These are phyloP conservation scores for Apocheima hispidaria DNA, from an alignment of 2,888 invertebrate genomes.

Conservation along the genomic window DNA sequence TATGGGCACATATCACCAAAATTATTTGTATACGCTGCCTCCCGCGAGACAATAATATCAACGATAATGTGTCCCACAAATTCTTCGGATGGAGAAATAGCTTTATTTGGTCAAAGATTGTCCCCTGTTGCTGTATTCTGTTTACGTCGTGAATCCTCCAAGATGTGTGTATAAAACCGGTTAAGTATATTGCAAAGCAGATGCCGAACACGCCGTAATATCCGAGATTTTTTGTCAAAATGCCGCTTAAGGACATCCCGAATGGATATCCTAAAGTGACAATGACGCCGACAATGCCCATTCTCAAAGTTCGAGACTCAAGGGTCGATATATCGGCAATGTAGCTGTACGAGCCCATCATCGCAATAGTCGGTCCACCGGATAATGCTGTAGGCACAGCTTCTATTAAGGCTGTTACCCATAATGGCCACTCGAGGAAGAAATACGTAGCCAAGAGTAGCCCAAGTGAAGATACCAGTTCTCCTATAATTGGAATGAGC, in stretches of 20 bases:
- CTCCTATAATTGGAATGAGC: constrained; percentile 84
- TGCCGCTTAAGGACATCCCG: constrained; percentile 82
- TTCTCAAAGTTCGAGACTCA: constrained; percentile 86
- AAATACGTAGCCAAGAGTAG: constrained; percentile 82
- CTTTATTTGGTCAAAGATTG: constrained; percentile 55
- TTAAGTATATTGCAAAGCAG: constrained; percentile 60
- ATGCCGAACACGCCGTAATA: constrained; percentile 78
- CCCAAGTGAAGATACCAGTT: constrained; percentile 81
- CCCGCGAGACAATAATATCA: constrained; percentile 64
- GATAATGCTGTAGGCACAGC: constrained; percentile 84
- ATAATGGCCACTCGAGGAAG: constrained; percentile 85
- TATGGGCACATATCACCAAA: constrained; percentile 72
- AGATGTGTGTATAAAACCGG: constrained; percentile 70
- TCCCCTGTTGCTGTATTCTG: constrained; percentile 59
- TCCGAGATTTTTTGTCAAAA: constrained; percentile 75
- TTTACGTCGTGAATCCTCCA: constrained; percentile 72
- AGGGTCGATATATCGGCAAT: constrained; percentile 86
- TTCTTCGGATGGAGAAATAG: constrained; percentile 72
- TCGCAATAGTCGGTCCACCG: constrained; percentile 85
- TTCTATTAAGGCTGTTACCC: constrained; percentile 84
- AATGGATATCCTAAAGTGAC: constrained; percentile 80
- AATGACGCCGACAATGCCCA: constrained; percentile 87
- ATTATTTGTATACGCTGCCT: constrained; percentile 63
- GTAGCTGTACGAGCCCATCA: constrained; percentile 87
- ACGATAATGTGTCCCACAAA: constrained; percentile 72